Base-by-base conservation (phyloP, 2,888 invertebrate genomes). In the Blera fallax region DNA sequence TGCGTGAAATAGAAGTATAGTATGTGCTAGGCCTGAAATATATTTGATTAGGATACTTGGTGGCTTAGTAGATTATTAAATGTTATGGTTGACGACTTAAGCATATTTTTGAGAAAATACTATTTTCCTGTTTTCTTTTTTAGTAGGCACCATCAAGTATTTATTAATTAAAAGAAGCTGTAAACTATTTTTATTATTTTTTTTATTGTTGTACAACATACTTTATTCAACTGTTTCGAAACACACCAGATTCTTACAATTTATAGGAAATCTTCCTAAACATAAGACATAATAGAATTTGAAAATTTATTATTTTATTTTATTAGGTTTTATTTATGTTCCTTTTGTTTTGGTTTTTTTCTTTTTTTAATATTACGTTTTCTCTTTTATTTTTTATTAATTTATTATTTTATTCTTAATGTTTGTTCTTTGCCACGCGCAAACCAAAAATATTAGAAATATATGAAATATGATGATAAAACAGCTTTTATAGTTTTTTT, bases 191-290 rank as follows among this genome's bases (percentile, higher is more conserved):
- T 67, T 76, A 72, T 70, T 72, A 70, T 77, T 84, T 80, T 87
- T 83, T 85, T 85, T 87, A 80, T 78, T 84, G 80, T 87, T 80
- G 83, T 87, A 80, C 85, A 87, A 87, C 87, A 87, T 87, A 87
- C 80, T 85, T 84, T 85, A 87, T 84, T 84, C 84, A 87, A 87
- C 87, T 85, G 80, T 79, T 79, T 84, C 87, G 78, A 87, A 87
- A 83, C 84, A 87, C 87, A 85, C 85, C 85, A 85, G 80, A 85
- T 85, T 85, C 81, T 85, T 85, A 85, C 77, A 81, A 77, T 85
- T 84, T 85, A 85, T 85, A 85, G 85, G 85, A 85, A 85, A 81
- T 77, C 77, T 72, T 81, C 81, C 85, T 81, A 81, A 85, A 85
- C 84, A 81, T 85, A 85, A 85, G 85, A 85, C 81, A 82, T 77